Evolutionary conservation across 2,113 vertebrate genomes (phyloP).

Genomic region (Tragelaphus scriptus): DNA sequence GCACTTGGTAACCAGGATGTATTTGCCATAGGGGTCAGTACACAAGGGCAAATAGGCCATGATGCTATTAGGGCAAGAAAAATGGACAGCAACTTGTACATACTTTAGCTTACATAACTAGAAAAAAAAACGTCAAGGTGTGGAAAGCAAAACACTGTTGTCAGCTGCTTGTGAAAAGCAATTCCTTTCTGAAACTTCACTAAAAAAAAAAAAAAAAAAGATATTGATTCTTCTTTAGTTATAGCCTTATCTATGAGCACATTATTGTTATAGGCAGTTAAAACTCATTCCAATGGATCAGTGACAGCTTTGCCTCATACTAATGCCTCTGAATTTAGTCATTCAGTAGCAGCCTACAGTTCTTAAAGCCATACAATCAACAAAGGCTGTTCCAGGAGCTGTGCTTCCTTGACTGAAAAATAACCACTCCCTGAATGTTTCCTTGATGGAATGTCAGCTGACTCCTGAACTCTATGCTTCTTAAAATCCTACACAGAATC

Average conservation of each 20-base stretch:
- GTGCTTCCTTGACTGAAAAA: background rate
- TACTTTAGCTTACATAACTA: background rate
- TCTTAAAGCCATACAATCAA: background rate
- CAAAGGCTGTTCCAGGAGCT: background rate
- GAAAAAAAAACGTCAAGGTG: background rate
- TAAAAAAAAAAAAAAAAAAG: background rate
- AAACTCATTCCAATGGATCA: background rate
- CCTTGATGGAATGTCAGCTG: background rate
- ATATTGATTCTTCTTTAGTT: background rate
- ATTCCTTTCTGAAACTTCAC: background rate
- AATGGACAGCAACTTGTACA: background rate
- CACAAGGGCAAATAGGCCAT: background rate
- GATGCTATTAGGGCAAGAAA: background rate
- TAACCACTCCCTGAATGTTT: background rate
- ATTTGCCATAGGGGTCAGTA: background rate
- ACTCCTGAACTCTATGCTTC: background rate
- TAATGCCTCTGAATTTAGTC: background rate
- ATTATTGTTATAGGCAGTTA: background rate
- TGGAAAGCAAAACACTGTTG: background rate
- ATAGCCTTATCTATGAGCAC: background rate
- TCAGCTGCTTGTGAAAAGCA: background rate
- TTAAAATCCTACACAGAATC: background rate
- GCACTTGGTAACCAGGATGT: background rate
- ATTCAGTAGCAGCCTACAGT: background rate
- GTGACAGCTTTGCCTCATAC: background rate